Evolutionary conservation across 1,140 invertebrate genomes (phyloP).

Genomic region (Formica exsecta): DNA sequence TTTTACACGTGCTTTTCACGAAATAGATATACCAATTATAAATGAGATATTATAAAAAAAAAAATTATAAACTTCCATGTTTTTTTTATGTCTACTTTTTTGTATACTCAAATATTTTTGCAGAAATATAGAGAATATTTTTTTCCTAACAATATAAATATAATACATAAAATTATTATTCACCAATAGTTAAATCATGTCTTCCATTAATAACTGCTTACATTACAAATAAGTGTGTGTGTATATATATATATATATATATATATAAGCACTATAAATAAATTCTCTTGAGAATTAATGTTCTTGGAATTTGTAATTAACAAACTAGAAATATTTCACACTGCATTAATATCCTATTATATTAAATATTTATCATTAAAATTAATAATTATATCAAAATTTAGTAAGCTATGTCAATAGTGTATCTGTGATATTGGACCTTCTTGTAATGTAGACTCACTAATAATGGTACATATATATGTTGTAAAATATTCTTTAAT

Average conservation of each 20-base stretch:
- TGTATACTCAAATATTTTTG: constrained; percentile 23
- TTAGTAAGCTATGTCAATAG: constrained; percentile 49
- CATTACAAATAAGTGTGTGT: constrained; percentile 34
- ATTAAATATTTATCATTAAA: constrained; percentile 65
- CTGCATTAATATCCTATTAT: constrained; percentile 24
- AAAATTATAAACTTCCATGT: background rate
- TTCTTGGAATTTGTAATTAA: constrained; percentile 27
- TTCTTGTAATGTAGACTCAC: constrained; percentile 62
- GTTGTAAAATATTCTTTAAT: constrained; percentile 75
- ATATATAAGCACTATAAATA: constrained; percentile 61
- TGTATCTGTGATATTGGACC: constrained; percentile 66
- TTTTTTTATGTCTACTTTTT: constrained; percentile 8
- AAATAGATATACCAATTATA: background rate
- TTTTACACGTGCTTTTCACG: background rate
- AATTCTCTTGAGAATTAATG: background rate
- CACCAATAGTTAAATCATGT: constrained; percentile 58
- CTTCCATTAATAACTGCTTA: constrained; percentile 74
- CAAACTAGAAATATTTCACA: constrained; percentile 57
- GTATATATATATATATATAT: constrained; percentile 8
- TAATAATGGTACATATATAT: constrained; percentile 58
- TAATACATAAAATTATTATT: constrained; percentile 74
- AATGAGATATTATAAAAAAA: constrained; percentile 1
- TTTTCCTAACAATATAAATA: constrained; percentile 33
- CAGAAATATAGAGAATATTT: constrained; percentile 10
- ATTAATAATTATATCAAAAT: constrained; percentile 65